Evolutionary conservation across 2,113 vertebrate species (phyloP).

Genomic region (Pheucticus melanocephalus): DNA sequence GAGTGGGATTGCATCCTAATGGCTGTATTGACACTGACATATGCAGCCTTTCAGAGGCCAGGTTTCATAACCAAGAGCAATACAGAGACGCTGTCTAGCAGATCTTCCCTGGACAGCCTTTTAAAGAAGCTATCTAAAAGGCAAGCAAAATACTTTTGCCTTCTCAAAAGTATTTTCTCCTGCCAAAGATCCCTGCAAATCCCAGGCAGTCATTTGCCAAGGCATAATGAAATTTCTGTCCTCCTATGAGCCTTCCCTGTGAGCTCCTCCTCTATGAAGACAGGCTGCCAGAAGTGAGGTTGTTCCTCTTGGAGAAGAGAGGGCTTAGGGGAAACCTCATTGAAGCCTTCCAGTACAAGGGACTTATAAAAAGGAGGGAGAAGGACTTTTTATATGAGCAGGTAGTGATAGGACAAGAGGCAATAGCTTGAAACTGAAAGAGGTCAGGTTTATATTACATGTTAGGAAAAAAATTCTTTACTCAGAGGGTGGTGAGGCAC

Average conservation of each 20-base stretch:
- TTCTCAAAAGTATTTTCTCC: not conserved
- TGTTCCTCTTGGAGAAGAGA: not conserved
- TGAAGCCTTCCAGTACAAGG: not conserved
- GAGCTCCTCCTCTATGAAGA: not conserved
- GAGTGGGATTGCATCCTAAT: not conserved
- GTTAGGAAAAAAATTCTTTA: not conserved
- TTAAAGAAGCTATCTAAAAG: not conserved
- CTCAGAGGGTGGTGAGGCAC: not conserved
- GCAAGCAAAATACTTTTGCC: not conserved
- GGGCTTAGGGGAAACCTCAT: not conserved
- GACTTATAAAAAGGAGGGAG: not conserved
- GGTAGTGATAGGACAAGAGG: not conserved
- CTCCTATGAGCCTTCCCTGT: not conserved
- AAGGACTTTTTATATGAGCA: not conserved
- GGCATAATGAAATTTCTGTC: not conserved
- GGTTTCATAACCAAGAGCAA: not conserved
- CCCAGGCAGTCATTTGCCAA: not conserved
- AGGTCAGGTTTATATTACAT: not conserved
- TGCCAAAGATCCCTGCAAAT: not conserved
- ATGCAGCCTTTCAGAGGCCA: not conserved
- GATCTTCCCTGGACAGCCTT: not conserved
- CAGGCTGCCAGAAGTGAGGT: not conserved
- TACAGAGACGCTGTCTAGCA: not conserved
- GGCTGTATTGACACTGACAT: not conserved
- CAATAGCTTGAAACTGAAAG: not conserved